Evolutionary conservation across 1,140 invertebrate genomes (phyloP), one percentile per base, ranked within the genome.

Genomic region (Drosophila sp.): DNA sequence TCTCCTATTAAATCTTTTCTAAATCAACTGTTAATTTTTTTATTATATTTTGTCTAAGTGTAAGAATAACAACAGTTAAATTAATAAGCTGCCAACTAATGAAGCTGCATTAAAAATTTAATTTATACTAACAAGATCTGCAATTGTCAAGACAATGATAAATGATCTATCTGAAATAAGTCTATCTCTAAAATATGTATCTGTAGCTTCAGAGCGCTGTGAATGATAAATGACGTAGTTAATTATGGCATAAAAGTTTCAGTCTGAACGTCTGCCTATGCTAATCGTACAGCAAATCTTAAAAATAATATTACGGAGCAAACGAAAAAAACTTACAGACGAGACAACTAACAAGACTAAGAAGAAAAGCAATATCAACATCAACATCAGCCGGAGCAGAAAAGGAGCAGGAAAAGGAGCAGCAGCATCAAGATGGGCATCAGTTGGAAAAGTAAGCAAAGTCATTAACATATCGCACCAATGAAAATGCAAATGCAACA

Each of bases 401-500:
- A n/a, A n/a, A n/a, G n/a, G n/a, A 9, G 41, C 18, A 72, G 62
- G 7, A 29, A 6, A 0, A 29, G 27, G 4, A 29, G 27, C 27
- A 7, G 27, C 54, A 50, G 48, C 66, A 80, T 86, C 70, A 67
- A 65, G 65, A 80, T 83, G 61, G 18, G 54, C 34, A 27, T 50
- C 72, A 41, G 56, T 40, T 62, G 46, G 53, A 43, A 72, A 82
- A 75, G 75, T 76, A 87, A 89, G 82, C 82, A 82, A 67, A 78
- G 83, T 87, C 82, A 89, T 87, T 87, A 87, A 87, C 82, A 87
- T 87, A 87, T 87, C 82, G 83, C 83, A 70, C 78, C 82, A 87
- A 87, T 87, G 82, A 87, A 87, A 87, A 89, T 87, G 82, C 82
- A 87, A 87, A 87, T 87, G 83, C 83, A 87, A 69, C 82, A 76